Evolutionary conservation across 2,113 vertebrate genomes (phyloP), one percentile per base, ranked within the genome.

Genomic region (Camarhynchus parvulus): DNA sequence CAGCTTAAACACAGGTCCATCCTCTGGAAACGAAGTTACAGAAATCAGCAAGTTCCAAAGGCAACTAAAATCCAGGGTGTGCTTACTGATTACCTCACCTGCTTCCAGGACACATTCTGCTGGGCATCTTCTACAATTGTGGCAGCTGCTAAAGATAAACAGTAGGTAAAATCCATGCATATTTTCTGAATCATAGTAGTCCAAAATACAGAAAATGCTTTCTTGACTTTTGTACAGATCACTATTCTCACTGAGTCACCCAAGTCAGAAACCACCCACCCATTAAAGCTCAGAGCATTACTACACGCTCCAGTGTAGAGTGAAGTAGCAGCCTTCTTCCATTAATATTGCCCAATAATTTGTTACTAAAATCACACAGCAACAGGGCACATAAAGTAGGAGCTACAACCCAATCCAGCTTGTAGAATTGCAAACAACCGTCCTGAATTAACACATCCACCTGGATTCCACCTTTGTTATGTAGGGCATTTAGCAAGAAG

Each of bases 241-340:
- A 0, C 22, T 64, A 41, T 10, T 10, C n/a, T 39, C 41, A 33
- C 5, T 0, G 0, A 78, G 64, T 27, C 55, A 87, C 11, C 30
- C 3, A 47, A 37, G 22, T 13, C 11, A 55, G 39, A 44, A 50
- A 59, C 22, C 12, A 44, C 37, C 37, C 15, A 4, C 8, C 5
- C n/a, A 30, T 10, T 42, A 2, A 31, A 27, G n/a, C 33, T 41
- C 73, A 69, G 30, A 74, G 33, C 35, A 30, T 35, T 39, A 77
- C 9, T 25, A 39, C 23, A 33, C 2, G 5, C 27, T 76, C 28
- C 7, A 1, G 24, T 3, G 4, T 1, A 81, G 41, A 39, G 17
- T 10, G 10, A 53, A 72, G 16, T 0, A 61, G 52, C 37, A 81
- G 50, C 16, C 7, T 75, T 47, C 15, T 11, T 61, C 61, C 27